phyloP scores from a whole-genome alignment of 2,888 invertebrate genomes.

The Keiferia lycopersicella region DNA sequence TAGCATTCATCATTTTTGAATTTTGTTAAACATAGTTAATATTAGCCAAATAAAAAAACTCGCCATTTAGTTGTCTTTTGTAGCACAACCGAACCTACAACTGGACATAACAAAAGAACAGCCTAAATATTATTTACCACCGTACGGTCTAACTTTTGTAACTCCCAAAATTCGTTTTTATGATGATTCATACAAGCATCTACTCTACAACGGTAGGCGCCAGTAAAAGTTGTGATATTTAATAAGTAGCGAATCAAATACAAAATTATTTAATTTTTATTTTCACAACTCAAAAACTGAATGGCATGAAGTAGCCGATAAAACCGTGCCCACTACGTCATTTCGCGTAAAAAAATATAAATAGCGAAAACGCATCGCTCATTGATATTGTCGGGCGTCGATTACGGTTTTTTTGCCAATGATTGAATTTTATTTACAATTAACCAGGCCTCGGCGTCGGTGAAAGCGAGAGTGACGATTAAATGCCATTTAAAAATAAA shows the following conservation, averaged over 20 bases:
- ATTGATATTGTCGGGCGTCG: slow-evolving; percentile 71
- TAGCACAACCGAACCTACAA: no score
- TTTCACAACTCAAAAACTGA: slow-evolving; percentile 2
- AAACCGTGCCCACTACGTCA: slow-evolving; percentile 38
- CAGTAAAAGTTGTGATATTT: not conserved
- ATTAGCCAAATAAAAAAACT: no score
- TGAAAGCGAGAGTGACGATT: slow-evolving; percentile 78
- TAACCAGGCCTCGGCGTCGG: slow-evolving; percentile 69
- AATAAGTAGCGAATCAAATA: not conserved
- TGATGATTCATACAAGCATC: no score
- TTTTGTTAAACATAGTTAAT: no score
- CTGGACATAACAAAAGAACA: no score
- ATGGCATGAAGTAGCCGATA: slow-evolving; percentile 34
- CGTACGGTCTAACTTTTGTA: no score
- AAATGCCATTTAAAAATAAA: slow-evolving; percentile 81
- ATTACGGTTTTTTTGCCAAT: slow-evolving; percentile 78
- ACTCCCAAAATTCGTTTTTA: no score
- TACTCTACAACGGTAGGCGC: not conserved
- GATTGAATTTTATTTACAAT: slow-evolving; percentile 81
- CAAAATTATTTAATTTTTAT: not conserved
- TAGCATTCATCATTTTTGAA: no score
- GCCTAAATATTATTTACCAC: no score
- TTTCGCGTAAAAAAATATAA: slow-evolving; percentile 13
- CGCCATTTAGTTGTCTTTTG: no score
- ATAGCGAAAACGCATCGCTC: slow-evolving; percentile 56